phyloP scores from a whole-genome alignment of 2,888 invertebrate species.

The Platerodrilus igneus region DNA sequence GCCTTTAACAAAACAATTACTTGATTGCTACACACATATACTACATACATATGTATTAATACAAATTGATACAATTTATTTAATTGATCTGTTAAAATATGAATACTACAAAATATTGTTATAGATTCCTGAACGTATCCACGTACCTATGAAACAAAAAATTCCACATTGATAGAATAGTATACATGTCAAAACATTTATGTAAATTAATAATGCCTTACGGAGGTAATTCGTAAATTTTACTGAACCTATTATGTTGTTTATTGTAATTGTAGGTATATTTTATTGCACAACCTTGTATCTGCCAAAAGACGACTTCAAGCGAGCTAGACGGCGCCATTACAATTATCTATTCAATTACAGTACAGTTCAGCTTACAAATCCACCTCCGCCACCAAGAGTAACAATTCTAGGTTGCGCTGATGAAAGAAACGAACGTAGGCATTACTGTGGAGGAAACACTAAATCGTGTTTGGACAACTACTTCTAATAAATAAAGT shows the following conservation, averaged over 20 bases:
- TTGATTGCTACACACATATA: too few relatives aligned
- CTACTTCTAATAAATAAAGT: slow-evolving; percentile 19
- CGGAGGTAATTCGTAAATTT: slow-evolving; percentile 7
- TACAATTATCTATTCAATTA: slow-evolving; percentile 16
- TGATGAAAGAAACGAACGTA: slow-evolving; percentile 8
- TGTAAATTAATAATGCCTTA: slow-evolving; percentile 5
- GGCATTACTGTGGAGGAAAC: slow-evolving; percentile 18
- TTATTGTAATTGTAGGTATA: slow-evolving; percentile 6
- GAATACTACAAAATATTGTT: too few relatives aligned
- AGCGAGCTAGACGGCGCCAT: slow-evolving; percentile 17
- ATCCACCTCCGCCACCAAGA: slow-evolving; percentile 11
- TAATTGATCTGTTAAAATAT: too few relatives aligned
- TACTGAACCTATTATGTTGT: not conserved
- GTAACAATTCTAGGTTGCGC: slow-evolving; percentile 8
- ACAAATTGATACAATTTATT: too few relatives aligned
- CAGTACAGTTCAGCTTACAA: slow-evolving; percentile 16
- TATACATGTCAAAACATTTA: too few relatives aligned
- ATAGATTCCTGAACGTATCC: too few relatives aligned
- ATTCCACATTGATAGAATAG: too few relatives aligned
- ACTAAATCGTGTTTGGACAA: slow-evolving; percentile 17
- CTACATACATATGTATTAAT: too few relatives aligned
- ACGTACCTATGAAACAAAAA: too few relatives aligned
- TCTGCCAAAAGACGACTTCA: slow-evolving; percentile 13
- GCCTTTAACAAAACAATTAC: too few relatives aligned
- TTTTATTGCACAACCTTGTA: slow-evolving; percentile 11